A percentile compares a stretch with the other conserved stretches of the same genome.
These are phyloP conservation scores for Epirrhoe tristata DNA, from an alignment of 2,888 invertebrate genomes.

Conservation along the genomic window DNA sequence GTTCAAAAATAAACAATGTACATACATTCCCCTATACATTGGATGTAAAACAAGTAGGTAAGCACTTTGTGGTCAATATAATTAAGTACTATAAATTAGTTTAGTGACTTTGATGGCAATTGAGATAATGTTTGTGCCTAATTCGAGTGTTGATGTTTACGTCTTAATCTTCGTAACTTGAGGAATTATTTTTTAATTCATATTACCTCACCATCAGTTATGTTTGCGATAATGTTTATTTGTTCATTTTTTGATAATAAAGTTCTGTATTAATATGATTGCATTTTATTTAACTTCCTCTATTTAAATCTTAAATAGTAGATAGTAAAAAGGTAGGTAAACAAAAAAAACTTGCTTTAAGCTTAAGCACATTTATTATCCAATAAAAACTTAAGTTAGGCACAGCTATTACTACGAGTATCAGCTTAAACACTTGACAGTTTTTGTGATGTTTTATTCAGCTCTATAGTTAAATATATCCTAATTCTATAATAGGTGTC, in stretches of 20 bases:
- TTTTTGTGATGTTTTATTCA: too few relatives aligned
- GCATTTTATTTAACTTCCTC: constrained; percentile 11
- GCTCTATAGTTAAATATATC: too few relatives aligned
- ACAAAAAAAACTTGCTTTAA: too few relatives aligned
- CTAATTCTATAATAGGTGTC: too few relatives aligned
- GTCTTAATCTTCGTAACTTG: constrained; percentile 11
- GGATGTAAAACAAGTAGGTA: not conserved
- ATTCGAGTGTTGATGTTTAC: constrained; percentile 4
- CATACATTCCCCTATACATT: constrained; percentile 36
- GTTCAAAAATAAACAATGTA: constrained; percentile 20
- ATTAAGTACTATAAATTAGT: constrained; percentile 6
- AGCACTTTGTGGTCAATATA: constrained; percentile 9
- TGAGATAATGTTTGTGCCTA: constrained; percentile 34
- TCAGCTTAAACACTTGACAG: too few relatives aligned
- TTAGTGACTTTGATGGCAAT: constrained; percentile 21
- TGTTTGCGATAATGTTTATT: constrained; percentile 57
- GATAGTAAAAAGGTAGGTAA: not conserved
- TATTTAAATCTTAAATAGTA: not conserved
- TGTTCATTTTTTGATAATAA: constrained; percentile 55
- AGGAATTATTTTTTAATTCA: constrained; percentile 27
- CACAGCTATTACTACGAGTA: too few relatives aligned
- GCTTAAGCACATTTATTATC: too few relatives aligned
- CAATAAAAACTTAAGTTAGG: too few relatives aligned
- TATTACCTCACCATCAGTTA: constrained; percentile 43
- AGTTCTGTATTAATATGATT: constrained; percentile 50